phyloP scores from a whole-genome alignment of 2,113 vertebrate genomes.

The Paradoxurus hermaphroditus region DNA sequence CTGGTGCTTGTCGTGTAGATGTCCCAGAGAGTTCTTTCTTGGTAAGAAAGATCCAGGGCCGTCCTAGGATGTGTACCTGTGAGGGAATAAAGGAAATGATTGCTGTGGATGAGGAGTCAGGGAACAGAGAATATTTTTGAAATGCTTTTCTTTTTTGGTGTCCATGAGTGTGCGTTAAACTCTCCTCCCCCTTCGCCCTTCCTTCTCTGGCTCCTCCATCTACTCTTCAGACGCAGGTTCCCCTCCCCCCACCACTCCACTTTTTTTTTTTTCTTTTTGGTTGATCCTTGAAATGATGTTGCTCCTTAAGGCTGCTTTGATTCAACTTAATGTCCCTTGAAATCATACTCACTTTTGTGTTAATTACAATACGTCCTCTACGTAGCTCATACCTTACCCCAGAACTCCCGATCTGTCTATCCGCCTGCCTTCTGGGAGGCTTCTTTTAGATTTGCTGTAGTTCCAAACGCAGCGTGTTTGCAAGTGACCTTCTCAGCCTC shows the following conservation, averaged over 20 bases:
- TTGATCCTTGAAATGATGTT: not conserved
- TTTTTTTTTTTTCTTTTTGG: not conserved
- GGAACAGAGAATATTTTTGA: not conserved
- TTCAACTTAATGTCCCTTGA: not conserved
- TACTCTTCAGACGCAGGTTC: not conserved
- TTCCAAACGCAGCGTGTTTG: fast-evolving
- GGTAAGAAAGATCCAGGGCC: not conserved
- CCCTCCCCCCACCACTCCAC: not conserved
- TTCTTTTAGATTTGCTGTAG: not conserved
- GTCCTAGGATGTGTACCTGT: not conserved
- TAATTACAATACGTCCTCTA: not conserved
- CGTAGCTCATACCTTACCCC: not conserved
- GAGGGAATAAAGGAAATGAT: not conserved
- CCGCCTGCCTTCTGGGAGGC: not conserved
- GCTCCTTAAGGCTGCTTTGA: not conserved
- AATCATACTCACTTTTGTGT: not conserved
- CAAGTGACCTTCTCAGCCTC: not conserved
- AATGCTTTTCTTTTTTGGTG: not conserved
- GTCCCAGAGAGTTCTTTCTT: not conserved
- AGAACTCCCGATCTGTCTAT: not conserved
- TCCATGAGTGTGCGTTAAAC: not conserved
- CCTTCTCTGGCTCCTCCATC: not conserved
- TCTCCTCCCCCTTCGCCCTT: fast-evolving
- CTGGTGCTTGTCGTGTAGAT: too few species aligned
- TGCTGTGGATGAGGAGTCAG: not conserved